Evolutionary conservation across 2,113 vertebrate species (phyloP).

Genomic region (Kryptolebias marmoratus): DNA sequence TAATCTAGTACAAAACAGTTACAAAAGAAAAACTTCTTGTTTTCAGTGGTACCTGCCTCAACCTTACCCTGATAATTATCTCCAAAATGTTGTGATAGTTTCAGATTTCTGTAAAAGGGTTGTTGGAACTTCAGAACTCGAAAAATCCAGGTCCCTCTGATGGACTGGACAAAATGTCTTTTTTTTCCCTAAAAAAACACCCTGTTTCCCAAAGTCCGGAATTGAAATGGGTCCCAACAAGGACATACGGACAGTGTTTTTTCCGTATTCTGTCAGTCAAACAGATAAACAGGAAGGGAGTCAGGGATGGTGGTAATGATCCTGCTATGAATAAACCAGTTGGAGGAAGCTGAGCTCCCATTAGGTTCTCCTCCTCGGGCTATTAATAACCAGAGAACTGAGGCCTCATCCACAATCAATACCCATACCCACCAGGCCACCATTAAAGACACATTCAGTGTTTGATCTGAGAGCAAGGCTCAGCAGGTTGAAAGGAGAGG

Average conservation of each 20-base stretch:
- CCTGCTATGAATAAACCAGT: slow-evolving; percentile 74
- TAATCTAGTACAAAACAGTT: too few relatives aligned
- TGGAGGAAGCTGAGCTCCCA: slow-evolving; percentile 70
- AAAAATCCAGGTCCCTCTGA: neutral
- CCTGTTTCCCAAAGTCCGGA: neutral
- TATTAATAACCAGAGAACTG: slow-evolving; percentile 73
- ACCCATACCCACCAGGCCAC: slow-evolving; percentile 37
- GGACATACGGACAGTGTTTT: slow-evolving; percentile 6
- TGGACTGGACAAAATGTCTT: neutral
- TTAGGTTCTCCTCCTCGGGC: slow-evolving; percentile 63
- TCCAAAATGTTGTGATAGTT: too few relatives aligned
- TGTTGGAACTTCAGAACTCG: too few relatives aligned
- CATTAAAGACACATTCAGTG: slow-evolving; percentile 47
- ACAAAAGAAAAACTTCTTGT: too few relatives aligned
- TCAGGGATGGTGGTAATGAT: slow-evolving; percentile 71
- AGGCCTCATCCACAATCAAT: slow-evolving; percentile 68
- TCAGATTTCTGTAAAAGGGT: too few relatives aligned
- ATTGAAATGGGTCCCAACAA: neutral
- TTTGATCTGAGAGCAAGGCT: slow-evolving; percentile 42
- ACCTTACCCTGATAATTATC: too few relatives aligned
- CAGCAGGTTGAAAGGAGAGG: slow-evolving; percentile 10
- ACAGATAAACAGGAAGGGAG: slow-evolving; percentile 58
- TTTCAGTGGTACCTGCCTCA: too few relatives aligned
- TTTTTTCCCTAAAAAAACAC: neutral
- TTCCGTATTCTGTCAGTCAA: slow-evolving; percentile 29